phyloP scores from a whole-genome alignment of 2,113 vertebrate genomes.

The Sapayoa aenigma region DNA sequence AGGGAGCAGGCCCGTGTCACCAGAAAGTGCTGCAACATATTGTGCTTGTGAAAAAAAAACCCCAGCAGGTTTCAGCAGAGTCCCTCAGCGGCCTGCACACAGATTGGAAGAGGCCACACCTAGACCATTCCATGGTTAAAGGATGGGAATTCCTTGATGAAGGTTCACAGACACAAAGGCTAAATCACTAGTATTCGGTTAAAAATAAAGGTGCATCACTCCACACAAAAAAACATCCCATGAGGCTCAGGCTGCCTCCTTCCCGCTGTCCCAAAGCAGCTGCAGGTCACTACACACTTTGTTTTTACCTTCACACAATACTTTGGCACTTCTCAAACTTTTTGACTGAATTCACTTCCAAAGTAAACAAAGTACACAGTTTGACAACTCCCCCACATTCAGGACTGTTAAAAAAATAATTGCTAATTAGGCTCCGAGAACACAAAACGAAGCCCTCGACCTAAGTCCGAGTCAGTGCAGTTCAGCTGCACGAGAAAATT shows the following conservation, averaged over 20 bases:
- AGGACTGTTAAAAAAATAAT: background rate
- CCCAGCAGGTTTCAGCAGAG: background rate
- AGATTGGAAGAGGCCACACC: background rate
- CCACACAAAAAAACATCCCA: background rate
- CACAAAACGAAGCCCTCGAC: background rate
- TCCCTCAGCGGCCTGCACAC: background rate
- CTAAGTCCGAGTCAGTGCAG: background rate
- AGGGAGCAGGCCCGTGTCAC: background rate
- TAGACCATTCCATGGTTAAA: fast-evolving
- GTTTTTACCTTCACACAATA: background rate
- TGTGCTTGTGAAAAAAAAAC: background rate
- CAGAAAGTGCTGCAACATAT: background rate
- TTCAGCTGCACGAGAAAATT: background rate
- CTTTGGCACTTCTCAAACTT: background rate
- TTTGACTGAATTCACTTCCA: background rate
- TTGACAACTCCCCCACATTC: background rate
- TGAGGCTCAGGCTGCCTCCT: background rate
- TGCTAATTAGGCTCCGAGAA: background rate
- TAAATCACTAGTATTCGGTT: background rate
- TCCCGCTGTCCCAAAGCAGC: background rate
- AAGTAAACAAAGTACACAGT: background rate
- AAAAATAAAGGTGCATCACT: background rate
- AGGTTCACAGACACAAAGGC: background rate
- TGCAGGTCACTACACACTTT: background rate
- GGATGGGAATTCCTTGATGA: background rate